Conservation (phyloP, 2,888 invertebrate genomes). For the Chrysopilus asiliformis region DNA sequence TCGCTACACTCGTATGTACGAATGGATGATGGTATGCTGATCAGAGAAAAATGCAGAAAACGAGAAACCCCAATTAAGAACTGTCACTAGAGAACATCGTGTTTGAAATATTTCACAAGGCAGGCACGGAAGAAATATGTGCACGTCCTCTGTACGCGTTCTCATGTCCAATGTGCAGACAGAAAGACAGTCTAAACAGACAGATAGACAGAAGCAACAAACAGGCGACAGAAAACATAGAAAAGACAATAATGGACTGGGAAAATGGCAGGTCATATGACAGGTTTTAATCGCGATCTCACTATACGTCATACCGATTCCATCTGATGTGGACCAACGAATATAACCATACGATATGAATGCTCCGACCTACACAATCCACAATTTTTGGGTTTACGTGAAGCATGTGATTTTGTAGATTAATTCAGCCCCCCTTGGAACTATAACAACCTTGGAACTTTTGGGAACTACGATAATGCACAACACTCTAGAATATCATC, state of each 20-base stretch:
- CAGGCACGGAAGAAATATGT: slow-evolving; percentile 8
- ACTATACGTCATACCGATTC: no score
- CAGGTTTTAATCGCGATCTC: slow-evolving; percentile 14
- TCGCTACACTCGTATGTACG: no score
- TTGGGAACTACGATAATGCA: no score
- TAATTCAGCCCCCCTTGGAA: no score
- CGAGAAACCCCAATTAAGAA: slow-evolving; percentile 13
- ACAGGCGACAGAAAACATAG: slow-evolving; percentile 13
- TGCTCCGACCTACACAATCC: no score
- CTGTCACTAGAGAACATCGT: slow-evolving; percentile 13
- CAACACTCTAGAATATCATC: no score
- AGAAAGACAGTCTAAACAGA: slow-evolving; percentile 13
- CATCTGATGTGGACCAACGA: no score
- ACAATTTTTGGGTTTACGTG: no score
- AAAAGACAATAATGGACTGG: slow-evolving; percentile 11
- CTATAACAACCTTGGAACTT: no score
- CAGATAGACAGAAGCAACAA: slow-evolving; percentile 15
- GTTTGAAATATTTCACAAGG: slow-evolving; percentile 13
- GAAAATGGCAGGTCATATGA: slow-evolving; percentile 9
- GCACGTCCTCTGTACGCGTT: slow-evolving; percentile 3
- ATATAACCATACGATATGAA: no score
- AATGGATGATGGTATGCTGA: no score
- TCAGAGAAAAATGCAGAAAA: not conserved
- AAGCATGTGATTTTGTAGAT: no score
- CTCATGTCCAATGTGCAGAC: slow-evolving; percentile 12